A percentile compares a stretch with the other conserved stretches of the same genome.
phyloP scores from a whole-genome alignment of 2,797 vertebrate species.

The Acanthopagrus latus region DNA sequence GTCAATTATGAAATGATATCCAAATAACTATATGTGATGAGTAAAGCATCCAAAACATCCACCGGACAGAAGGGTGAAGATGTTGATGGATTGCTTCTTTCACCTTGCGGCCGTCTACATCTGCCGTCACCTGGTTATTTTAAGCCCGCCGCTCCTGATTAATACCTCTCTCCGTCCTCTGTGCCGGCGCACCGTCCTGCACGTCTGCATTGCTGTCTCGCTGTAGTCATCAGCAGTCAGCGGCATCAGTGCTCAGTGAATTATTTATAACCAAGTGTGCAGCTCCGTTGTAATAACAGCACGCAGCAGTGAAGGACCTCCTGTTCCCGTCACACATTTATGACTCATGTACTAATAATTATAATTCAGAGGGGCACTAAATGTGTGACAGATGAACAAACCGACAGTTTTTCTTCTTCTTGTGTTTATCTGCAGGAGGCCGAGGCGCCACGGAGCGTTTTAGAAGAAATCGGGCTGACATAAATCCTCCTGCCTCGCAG shows the following conservation, averaged over 20 bases:
- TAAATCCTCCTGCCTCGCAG: constrained; percentile 79
- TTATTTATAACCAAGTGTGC: constrained; percentile 61
- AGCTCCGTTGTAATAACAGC: constrained; percentile 40
- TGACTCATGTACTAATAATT: constrained; percentile 20
- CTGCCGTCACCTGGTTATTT: constrained; percentile 36
- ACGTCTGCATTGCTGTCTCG: constrained; percentile 23
- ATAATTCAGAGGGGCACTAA: not conserved
- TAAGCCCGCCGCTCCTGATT: constrained; percentile 22
- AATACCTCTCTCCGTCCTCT: constrained; percentile 77
- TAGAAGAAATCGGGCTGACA: constrained; percentile 99
- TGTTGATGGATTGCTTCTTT: constrained; percentile 8
- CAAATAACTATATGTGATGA: too few species aligned
- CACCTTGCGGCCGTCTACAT: not conserved
- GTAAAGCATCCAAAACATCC: too few species aligned
- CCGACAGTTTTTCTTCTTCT: not conserved
- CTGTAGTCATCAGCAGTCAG: constrained; percentile 24
- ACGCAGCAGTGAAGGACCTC: constrained; percentile 1
- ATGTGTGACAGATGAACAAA: constrained; percentile 8
- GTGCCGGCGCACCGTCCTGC: constrained; percentile 82
- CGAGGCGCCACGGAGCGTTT: constrained; percentile 97
- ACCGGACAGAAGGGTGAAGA: not conserved
- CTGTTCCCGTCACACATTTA: constrained; percentile 21
- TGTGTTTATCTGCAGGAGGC: constrained; percentile 91
- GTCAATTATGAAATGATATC: too few species aligned
- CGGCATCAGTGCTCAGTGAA: constrained; percentile 28